Base-by-base conservation (phyloP, 2,888 invertebrate genomes). In the Mimachlamys varia region DNA sequence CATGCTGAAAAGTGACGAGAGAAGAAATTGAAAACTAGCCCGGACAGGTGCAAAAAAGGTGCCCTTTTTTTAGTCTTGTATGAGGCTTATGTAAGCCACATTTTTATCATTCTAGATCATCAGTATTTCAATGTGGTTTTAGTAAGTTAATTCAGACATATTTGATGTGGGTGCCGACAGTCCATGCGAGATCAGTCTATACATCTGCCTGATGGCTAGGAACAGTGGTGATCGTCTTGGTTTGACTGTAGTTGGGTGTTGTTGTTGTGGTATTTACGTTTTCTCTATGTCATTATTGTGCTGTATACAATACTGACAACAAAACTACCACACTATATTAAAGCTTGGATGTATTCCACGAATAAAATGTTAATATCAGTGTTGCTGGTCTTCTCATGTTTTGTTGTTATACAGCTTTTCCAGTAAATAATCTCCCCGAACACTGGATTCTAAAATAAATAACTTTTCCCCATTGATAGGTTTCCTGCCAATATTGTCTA, bases 201-300 rank as follows among this genome's bases (percentile, higher is more conserved):
- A 3, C 4, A 55, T n/a, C n/a, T 55, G 55, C 55, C 22, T 55
- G 22, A 22, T 19, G 55, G 7, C 44, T 5, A 7, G 44, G 3
- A 7, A 44, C 44, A 44, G 44, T 44, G 10, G 62, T 62, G 62
- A n/a, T n/a, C 62, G 22, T 62, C 62, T 62, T 62, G 22, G 62
- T 62, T 62, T 22, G 62, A 62, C 62, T 62, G 62, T 62, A 62
- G 62, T 7, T 62, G 3, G 62, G 3, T 62, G 62, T 62, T 62
- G 62, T 62, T 62, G 62, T 62, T 62, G 62, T 62, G 62, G 62
- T 62, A 62, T 53, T n/a, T 44, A 44, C 44, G 22, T 62, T 62
- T 62, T 62, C n/a, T 62, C 62, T 62, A 27, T 62, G 62, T 62
- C 62, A 62, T 62, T 62, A 62, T 62, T 62, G 62, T 62, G 62